Evolutionary conservation across 2,113 vertebrate species (phyloP).

Genomic region (Lethenteron reissneri): DNA sequence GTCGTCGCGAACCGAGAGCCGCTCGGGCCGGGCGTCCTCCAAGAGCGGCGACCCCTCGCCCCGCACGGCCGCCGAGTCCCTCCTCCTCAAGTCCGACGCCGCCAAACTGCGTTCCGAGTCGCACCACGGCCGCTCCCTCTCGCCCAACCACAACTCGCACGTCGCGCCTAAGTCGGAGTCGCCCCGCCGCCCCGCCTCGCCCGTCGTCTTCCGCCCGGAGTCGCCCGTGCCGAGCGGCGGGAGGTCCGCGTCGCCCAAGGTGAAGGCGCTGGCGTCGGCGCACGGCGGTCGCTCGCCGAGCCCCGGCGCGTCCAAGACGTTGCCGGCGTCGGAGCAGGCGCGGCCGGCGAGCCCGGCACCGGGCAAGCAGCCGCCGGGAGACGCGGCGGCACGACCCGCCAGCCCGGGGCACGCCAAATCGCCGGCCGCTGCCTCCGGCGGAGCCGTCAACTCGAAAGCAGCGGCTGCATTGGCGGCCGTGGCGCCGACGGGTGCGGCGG

Average conservation of each 20-base stretch:
- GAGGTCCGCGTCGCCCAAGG: constrained; percentile 70
- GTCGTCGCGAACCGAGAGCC: constrained; percentile 48
- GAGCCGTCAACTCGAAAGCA: no score
- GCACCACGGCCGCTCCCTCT: constrained; percentile 81
- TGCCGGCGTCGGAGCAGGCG: neutral
- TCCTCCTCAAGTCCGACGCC: constrained; percentile 66
- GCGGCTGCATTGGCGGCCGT: no score
- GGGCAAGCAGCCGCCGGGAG: neutral
- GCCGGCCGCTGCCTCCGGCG: neutral
- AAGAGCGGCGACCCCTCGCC: constrained; percentile 41
- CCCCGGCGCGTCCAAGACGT: constrained; percentile 35
- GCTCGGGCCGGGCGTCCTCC: constrained; percentile 37
- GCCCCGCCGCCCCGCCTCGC: neutral
- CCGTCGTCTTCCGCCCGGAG: constrained; percentile 35
- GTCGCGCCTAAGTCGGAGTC: neutral
- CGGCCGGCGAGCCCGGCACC: neutral
- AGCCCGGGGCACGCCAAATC: neutral
- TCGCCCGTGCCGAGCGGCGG: constrained; percentile 57
- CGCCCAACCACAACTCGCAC: constrained; percentile 79
- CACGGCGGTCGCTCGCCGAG: constrained; percentile 22
- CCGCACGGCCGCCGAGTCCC: constrained; percentile 64
- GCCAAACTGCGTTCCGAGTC: constrained; percentile 82
- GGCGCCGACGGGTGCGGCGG: no score
- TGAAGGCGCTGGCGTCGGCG: constrained; percentile 38
- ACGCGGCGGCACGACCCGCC: neutral